phyloP scores from a whole-genome alignment of 1,140 invertebrate genomes.

The Procambarus clarkii region DNA sequence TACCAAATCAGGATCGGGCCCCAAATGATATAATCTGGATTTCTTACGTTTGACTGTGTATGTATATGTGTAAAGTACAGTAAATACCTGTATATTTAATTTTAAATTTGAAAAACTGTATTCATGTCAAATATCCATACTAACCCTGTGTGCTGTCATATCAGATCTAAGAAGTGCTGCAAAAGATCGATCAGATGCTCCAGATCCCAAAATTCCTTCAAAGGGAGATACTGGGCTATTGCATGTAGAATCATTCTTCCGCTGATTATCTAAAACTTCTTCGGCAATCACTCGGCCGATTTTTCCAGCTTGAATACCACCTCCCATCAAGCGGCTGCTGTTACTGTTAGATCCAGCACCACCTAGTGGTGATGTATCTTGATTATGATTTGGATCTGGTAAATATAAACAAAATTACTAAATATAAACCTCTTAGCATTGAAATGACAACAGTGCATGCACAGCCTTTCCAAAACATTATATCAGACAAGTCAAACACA shows the following conservation, averaged over 20 bases:
- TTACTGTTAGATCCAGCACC: slow-evolving; percentile 38
- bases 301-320: slow-evolving; percentile 83
- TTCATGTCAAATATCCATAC: background rate
- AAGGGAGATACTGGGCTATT: slow-evolving; percentile 57
- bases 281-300: slow-evolving; percentile 87
- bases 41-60: no score
- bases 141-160: slow-evolving; percentile 31
- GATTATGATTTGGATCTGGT: slow-evolving; percentile 11
- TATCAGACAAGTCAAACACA: no score
- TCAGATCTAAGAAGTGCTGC: slow-evolving; percentile 49
- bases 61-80: no score
- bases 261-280: slow-evolving; percentile 76
- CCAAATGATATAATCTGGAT: no score
- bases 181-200: slow-evolving; percentile 57
- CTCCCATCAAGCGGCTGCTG: slow-evolving; percentile 39
- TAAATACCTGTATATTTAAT: no score
- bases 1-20: no score
- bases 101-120: no score
- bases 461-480: no score
- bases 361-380: slow-evolving; percentile 34
- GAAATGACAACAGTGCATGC: no score
- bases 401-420: background rate
- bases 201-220: slow-evolving; percentile 58
- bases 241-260: slow-evolving; percentile 36
- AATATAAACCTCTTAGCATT: no score